Evolutionary conservation across 2,888 invertebrate genomes (phyloP).

Genomic region (Oscheius sp.): DNA sequence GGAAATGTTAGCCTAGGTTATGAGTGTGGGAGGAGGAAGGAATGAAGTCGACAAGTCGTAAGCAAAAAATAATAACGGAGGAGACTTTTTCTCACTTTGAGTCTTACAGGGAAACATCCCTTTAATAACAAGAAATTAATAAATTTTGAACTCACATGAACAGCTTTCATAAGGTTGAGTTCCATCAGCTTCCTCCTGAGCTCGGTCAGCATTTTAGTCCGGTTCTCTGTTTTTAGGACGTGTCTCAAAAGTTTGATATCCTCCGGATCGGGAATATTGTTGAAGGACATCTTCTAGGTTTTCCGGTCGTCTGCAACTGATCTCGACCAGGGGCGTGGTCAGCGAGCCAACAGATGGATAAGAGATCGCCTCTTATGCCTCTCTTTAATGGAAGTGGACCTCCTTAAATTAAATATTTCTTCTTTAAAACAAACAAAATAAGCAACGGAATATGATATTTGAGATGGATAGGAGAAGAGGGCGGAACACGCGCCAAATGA

Average conservation of each 20-base stretch:
- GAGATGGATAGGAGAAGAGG: too few relatives aligned
- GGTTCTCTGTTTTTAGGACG: conserved; percentile 28
- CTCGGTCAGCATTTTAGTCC: conserved; percentile 47
- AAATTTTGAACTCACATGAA: conserved; percentile 37
- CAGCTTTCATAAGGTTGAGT: conserved; percentile 36
- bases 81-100: too few relatives aligned
- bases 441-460: too few relatives aligned
- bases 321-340: neutral
- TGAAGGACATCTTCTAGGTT: conserved; percentile 7
- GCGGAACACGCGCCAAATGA: too few relatives aligned
- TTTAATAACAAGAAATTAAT: neutral
- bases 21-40: too few relatives aligned
- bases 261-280: conserved; percentile 26
- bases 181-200: conserved; percentile 47
- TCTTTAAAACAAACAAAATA: too few relatives aligned
- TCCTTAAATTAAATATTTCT: too few relatives aligned
- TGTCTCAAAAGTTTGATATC: conserved; percentile 14
- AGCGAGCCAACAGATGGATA: neutral
- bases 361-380: too few relatives aligned
- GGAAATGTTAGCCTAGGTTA: too few relatives aligned
- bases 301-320: neutral
- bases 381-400: too few relatives aligned
- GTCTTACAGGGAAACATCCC: neutral
- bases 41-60: too few relatives aligned
- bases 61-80: neutral